Evolutionary conservation across 2,797 vertebrate genomes (phyloP), one percentile per base, ranked within the genome.

Genomic region (Myripristis murdjan): DNA sequence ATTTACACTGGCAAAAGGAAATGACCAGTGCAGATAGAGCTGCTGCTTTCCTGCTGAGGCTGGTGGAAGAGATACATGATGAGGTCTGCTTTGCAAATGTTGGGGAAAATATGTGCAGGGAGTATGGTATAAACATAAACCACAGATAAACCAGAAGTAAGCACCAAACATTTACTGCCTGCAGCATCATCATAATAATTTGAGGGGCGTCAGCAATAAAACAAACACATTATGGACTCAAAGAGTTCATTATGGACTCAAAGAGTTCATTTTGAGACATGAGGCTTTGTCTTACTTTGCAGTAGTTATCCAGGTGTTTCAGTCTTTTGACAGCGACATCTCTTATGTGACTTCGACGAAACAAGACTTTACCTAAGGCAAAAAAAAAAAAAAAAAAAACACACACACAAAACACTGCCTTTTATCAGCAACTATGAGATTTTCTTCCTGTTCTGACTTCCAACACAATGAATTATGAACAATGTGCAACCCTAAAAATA

Each of bases 281-380:
- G 3, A 7, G 56, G 61, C 3, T 66, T 61, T 24, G 44, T 77
- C 95, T 95, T 95, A 98, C 97, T 94, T 97, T 95, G 95, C 97
- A 98, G 85, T 98, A 98, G 79, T 98, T 97, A 0, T 98, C 96
- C 28, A 98, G 95, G 86, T 97, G 97, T 74, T 95, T 97, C 87
- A 98, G 92, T 74, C 97, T 95, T 83, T 91, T 97, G 84, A 98
- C 95, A 0, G 97, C 97, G 14, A 98, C 97, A 0, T 98, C 97
- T 85, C 97, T 93, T 70, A 98, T 95, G 22, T 98, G 97, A 92
- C 97, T 98, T 81, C 97, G 93, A 57, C 97, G 96, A 92, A 98
- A 98, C 68, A 98, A 93, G 81, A 98, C 97, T 94, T 98, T 98
- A 69, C 97, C 97, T 98, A 33, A 41, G 71, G 33, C 26, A 65